phyloP scores from a whole-genome alignment of 2,888 invertebrate species.

The Phaonia tiefii region DNA sequence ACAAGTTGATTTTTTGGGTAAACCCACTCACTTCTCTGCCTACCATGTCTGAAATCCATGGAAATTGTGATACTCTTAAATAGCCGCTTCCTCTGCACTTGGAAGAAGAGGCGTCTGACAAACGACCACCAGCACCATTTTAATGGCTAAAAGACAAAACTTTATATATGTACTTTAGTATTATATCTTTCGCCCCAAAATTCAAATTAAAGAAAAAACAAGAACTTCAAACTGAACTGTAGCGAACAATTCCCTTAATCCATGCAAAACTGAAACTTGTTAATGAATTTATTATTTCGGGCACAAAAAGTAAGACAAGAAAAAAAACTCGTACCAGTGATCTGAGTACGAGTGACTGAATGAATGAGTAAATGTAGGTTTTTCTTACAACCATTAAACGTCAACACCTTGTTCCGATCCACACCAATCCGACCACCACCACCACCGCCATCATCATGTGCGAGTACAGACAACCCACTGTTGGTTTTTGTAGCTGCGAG shows the following conservation, averaged over 20 bases:
- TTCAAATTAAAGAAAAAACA: too few relatives aligned
- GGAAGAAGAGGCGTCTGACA: background rate
- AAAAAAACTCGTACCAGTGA: too few relatives aligned
- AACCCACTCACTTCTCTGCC: background rate
- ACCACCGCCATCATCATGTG: background rate
- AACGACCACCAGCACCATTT: background rate
- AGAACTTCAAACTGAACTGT: background rate
- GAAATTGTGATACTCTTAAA: constrained; percentile 15
- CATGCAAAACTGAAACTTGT: constrained; percentile 20
- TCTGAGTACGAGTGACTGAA: too few relatives aligned
- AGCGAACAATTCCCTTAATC: background rate
- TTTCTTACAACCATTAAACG: constrained; percentile 15
- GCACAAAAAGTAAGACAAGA: too few relatives aligned
- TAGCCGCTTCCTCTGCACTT: background rate
- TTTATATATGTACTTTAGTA: constrained; percentile 1
- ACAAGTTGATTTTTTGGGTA: background rate
- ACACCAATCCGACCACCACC: background rate
- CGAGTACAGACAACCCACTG: constrained; percentile 28
- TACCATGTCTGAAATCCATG: background rate
- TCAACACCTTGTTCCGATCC: constrained; percentile 31
- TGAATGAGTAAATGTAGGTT: constrained; percentile 24
- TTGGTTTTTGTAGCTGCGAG: background rate
- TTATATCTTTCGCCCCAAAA: too few relatives aligned
- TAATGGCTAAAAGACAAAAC: background rate
- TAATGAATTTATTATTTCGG: constrained; percentile 33